Evolutionary conservation across 2,797 vertebrate species (phyloP).

Genomic region (Gastrophryne carolinensis): DNA sequence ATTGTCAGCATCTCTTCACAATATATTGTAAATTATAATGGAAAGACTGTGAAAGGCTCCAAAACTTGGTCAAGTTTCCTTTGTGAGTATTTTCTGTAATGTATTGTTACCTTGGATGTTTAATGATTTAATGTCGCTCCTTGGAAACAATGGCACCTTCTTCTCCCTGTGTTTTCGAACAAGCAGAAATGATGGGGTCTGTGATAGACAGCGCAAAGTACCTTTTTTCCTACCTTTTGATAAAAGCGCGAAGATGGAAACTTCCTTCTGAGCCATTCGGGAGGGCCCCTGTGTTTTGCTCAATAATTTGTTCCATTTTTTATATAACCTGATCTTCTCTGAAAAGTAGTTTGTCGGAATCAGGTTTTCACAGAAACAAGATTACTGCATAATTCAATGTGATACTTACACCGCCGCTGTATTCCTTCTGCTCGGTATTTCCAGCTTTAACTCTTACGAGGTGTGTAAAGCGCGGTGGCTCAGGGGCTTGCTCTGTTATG

Average conservation of each 20-base stretch:
- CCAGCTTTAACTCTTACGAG: neutral
- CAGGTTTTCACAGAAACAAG: neutral
- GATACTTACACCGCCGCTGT: neutral
- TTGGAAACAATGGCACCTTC: neutral
- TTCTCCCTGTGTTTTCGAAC: neutral
- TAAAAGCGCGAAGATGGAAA: neutral
- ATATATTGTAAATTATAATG: neutral
- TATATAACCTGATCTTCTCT: neutral
- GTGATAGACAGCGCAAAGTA: neutral
- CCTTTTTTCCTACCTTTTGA: neutral
- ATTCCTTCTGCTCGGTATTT: neutral
- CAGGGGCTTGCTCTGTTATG: too few relatives aligned
- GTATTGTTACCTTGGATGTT: neutral
- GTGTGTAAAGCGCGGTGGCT: too few relatives aligned
- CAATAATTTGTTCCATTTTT: neutral
- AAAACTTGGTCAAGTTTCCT: neutral
- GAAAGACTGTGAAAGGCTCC: neutral
- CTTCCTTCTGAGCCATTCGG: neutral
- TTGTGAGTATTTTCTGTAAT: neutral
- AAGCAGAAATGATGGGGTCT: neutral
- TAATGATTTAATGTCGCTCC: neutral
- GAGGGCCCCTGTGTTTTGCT: neutral
- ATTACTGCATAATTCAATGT: neutral
- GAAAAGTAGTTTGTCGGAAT: constrained; percentile 1
- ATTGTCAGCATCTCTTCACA: neutral